Evolutionary conservation across 2,888 invertebrate genomes (phyloP).

Genomic region (Koerneria pararmatus): DNA sequence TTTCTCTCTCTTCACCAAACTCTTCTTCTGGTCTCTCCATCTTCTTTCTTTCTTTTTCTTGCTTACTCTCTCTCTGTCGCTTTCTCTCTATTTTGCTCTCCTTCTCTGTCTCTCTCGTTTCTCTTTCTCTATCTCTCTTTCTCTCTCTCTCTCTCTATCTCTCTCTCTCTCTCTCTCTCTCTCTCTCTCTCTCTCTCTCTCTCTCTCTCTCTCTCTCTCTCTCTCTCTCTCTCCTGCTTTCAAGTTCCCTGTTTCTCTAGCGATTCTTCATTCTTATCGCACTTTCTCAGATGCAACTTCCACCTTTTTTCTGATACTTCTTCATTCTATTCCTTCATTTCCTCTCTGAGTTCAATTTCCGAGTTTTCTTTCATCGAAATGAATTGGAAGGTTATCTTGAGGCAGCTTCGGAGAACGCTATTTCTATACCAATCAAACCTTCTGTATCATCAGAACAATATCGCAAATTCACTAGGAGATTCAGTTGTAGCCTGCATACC

Average conservation of each 20-base stretch:
- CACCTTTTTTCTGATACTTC: not conserved
- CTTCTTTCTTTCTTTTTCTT: conserved; percentile 1
- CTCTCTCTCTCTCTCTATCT: not conserved
- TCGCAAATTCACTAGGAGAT: too few species aligned
- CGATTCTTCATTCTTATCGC: not conserved
- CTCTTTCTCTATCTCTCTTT: not conserved
- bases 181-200: not conserved
- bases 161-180: not conserved
- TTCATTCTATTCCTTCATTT: not conserved
- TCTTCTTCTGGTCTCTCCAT: not conserved
- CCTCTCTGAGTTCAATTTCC: not conserved
- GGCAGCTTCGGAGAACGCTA: too few species aligned
- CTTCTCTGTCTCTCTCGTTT: not conserved
- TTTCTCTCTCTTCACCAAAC: too few species aligned
- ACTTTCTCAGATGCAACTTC: not conserved
- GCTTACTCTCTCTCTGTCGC: not conserved
- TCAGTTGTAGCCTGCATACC: too few species aligned
- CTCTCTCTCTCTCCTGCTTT: conserved; percentile 1
- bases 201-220: not conserved
- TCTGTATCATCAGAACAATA: too few species aligned
- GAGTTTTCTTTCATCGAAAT: too few species aligned
- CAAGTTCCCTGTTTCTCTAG: not conserved
- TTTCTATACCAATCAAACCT: too few species aligned
- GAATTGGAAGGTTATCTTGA: too few species aligned
- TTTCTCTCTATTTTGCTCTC: too few species aligned